Evolutionary conservation across 1,140 invertebrate genomes (phyloP), one percentile per base, ranked within the genome.

Genomic region (Hylaeus anthracinus): DNA sequence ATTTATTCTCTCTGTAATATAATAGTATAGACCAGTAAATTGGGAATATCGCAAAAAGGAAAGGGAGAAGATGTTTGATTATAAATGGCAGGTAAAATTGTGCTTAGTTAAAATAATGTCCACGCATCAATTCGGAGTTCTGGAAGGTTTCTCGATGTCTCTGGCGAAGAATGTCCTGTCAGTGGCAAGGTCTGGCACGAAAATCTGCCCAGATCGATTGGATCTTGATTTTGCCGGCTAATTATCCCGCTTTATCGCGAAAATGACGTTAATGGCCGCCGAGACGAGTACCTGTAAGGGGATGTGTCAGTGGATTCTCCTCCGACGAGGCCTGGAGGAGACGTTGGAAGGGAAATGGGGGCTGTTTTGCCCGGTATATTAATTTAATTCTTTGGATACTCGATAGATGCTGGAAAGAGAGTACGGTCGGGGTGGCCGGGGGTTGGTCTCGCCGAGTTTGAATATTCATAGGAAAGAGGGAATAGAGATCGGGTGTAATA

Each of bases 381-480:
- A 93, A 93, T 93, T 92, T 91, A 92, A 93, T 92, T 93, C 91
- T 93, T 93, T 91, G 89, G 91, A 92, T 92, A 93, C 87, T 90
- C 90, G 91, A 92, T 92, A 92, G 91, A 92, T 88, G 89, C 82
- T 88, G 89, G 82, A 84, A 85, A 87, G 83, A 86, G 83, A 82
- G 81, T 71, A 77, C 75, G 71, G 79, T 37, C n/a, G 71, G 26
- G 83, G 64, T 48, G 64, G 82, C 67, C n/a, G 77, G 65, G 71
- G 86, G 83, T 82, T 77, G 81, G 81, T 86, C 82, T 77, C 87
- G 86, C 84, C 81, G 83, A 84, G 82, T 90, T 92, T 93, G 92
- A 92, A 92, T 93, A 93, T 93, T 93, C 92, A 93, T 93, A 90
- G 91, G 87, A 93, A 92, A 91, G 90, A 91, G 91, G 90, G 90